Evolutionary conservation across 92 coral and sea anemone genomes (phyloP).

Genomic region (Metridium senile): DNA sequence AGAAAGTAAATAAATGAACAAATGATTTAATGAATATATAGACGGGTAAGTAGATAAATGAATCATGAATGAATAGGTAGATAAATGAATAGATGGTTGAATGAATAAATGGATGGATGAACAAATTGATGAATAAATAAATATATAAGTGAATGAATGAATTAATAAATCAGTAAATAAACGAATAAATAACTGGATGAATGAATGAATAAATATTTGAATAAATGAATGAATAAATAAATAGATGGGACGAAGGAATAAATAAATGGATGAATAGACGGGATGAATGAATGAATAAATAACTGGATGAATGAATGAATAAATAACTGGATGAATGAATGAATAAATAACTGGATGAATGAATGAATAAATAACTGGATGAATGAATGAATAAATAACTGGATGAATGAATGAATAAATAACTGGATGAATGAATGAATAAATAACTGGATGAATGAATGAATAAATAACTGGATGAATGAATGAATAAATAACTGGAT

Average conservation of each 20-base stretch:
- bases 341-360: too few relatives aligned
- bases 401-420: too few relatives aligned
- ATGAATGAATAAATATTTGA: background rate
- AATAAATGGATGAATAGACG: background rate
- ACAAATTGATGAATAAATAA: background rate
- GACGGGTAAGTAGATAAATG: background rate
- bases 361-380: too few relatives aligned
- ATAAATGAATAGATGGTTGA: background rate
- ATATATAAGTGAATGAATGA: background rate
- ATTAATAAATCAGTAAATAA: background rate
- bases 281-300: background rate
- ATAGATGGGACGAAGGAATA: background rate
- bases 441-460: background rate
- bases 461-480: too few relatives aligned
- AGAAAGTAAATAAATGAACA: background rate
- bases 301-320: background rate
- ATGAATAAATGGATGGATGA: background rate
- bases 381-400: too few relatives aligned
- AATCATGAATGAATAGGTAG: too few relatives aligned
- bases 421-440: background rate
- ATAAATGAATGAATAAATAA: background rate
- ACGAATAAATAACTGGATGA: too few relatives aligned
- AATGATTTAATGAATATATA: too few relatives aligned
- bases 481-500: background rate
- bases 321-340: too few relatives aligned